A percentile compares a stretch with the other conserved stretches of the same genome.
Conservation (phyloP, 2,797 vertebrate genomes). For the Gallirallus australis region DNA sequence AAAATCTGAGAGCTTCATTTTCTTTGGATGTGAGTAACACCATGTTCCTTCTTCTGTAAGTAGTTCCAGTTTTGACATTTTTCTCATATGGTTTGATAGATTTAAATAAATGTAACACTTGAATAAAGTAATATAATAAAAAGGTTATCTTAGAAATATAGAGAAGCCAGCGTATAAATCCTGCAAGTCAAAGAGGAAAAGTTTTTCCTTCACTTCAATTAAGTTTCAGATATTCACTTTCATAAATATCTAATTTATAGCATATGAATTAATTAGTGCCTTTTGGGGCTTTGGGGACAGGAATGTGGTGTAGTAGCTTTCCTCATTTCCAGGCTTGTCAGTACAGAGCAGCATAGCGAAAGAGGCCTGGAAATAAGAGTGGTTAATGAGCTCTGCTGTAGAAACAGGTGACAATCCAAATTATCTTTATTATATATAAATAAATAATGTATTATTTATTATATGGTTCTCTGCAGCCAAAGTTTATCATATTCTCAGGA, state of each 20-base stretch:
- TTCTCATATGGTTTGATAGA: neutral
- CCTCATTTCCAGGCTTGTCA: neutral
- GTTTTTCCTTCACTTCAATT: neutral
- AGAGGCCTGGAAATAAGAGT: neutral
- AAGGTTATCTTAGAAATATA: neutral
- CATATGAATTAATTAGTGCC: conserved; percentile 24
- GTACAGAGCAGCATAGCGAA: neutral
- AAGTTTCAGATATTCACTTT: neutral
- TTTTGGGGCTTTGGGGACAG: neutral
- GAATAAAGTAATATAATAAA: neutral
- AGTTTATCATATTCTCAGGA: neutral
- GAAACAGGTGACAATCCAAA: neutral
- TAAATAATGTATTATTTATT: neutral
- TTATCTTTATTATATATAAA: neutral
- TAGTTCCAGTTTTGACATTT: neutral
- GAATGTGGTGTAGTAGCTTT: neutral
- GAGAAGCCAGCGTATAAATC: neutral
- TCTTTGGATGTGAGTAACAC: neutral
- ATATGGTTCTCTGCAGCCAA: neutral
- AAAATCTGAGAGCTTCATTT: neutral
- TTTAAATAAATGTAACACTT: neutral
- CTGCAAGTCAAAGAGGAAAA: neutral
- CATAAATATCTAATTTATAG: conserved; percentile 10
- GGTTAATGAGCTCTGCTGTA: neutral
- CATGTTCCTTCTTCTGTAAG: neutral